Conservation (phyloP, 2,888 invertebrate species). For the Athalia circularis region DNA sequence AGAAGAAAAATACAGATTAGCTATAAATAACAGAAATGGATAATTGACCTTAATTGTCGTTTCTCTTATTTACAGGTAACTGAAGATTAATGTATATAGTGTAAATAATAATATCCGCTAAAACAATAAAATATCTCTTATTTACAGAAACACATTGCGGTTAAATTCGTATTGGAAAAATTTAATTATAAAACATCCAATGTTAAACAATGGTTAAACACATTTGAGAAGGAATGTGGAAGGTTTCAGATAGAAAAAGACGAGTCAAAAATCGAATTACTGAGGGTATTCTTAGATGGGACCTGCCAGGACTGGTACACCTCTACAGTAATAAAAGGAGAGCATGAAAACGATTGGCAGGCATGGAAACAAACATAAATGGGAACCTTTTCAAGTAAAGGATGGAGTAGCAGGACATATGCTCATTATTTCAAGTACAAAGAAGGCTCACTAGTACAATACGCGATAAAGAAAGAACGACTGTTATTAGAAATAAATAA, state of each 20-base stretch:
- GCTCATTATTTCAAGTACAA: slow-evolving; percentile 49
- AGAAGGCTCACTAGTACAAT: slow-evolving; percentile 51
- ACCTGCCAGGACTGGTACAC: slow-evolving; percentile 49
- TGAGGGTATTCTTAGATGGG: slow-evolving; percentile 29
- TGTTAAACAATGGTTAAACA: slow-evolving; percentile 50
- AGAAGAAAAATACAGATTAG: too few species aligned
- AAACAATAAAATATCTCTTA: too few species aligned
- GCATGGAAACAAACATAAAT: slow-evolving; percentile 50
- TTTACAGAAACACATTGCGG: slow-evolving; percentile 50
- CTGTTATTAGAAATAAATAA: slow-evolving; percentile 48
- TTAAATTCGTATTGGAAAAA: slow-evolving; percentile 50
- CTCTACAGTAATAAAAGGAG: slow-evolving; percentile 47
- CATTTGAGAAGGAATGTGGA: slow-evolving; percentile 50
- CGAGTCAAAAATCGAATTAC: slow-evolving; percentile 27
- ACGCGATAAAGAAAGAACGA: slow-evolving; percentile 52
- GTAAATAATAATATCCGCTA: too few species aligned
- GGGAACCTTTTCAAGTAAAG: slow-evolving; percentile 49
- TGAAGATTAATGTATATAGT: too few species aligned
- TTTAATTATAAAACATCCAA: slow-evolving; percentile 50
- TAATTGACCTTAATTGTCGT: too few species aligned
- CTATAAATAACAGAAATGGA: too few species aligned
- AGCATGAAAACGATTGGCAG: slow-evolving; percentile 46
- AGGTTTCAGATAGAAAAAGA: slow-evolving; percentile 45
- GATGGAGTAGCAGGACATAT: slow-evolving; percentile 50
- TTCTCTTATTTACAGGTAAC: too few species aligned